phyloP scores from a whole-genome alignment of 2,113 vertebrate species.

The Noctilio leporinus region DNA sequence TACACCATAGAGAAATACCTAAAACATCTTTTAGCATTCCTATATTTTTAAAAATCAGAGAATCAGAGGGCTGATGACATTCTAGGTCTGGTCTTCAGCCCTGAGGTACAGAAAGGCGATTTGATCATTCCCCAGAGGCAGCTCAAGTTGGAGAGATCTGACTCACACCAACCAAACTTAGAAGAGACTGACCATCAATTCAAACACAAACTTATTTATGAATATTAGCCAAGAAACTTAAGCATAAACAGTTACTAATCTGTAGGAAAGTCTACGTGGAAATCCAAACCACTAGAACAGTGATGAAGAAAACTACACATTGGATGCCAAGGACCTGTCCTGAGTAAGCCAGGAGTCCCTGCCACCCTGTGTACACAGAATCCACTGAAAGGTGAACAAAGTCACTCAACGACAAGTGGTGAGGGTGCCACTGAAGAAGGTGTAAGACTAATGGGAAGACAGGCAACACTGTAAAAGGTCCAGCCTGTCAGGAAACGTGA shows the following conservation, averaged over 20 bases:
- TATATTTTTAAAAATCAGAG: not conserved
- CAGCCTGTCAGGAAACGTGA: not conserved
- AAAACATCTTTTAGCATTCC: not conserved
- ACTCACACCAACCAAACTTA: not conserved
- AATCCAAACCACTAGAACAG: not conserved
- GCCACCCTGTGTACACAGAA: not conserved
- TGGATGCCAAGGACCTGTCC: not conserved
- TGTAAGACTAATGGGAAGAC: not conserved
- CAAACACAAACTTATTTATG: not conserved
- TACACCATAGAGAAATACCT: not conserved
- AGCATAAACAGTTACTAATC: not conserved
- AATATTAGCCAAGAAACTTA: not conserved
- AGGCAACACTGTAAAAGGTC: not conserved
- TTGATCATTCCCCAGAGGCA: not conserved
- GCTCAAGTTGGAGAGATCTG: not conserved
- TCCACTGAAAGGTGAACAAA: not conserved
- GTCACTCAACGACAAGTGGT: accelerated
- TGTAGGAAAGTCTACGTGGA: not conserved
- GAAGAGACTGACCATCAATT: not conserved
- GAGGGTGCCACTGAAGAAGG: not conserved
- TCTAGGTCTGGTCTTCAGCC: not conserved
- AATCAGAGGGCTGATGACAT: not conserved
- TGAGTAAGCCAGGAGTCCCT: not conserved
- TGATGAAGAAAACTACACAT: not conserved
- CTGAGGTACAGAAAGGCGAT: not conserved